Conservation (phyloP, 2,113 vertebrate species). For the Stigmatopora nigra region DNA sequence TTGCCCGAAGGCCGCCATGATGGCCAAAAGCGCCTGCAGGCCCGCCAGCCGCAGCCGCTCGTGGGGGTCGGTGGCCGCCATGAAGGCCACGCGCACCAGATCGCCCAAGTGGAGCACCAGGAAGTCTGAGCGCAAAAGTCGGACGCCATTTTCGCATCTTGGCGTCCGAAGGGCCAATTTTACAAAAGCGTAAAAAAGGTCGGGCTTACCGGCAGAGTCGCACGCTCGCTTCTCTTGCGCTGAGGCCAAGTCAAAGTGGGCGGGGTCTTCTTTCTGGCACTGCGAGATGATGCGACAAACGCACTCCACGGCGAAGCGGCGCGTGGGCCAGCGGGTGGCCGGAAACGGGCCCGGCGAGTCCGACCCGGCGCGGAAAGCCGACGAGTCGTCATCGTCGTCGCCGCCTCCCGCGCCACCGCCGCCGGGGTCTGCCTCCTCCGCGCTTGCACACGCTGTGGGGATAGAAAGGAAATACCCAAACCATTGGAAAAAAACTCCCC, state of each 20-base stretch:
- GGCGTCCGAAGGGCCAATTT: no score
- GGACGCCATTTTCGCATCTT: no score
- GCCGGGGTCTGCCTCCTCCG: conserved; percentile 74
- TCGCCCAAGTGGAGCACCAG: conserved; percentile 87
- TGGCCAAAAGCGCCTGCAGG: conserved; percentile 76
- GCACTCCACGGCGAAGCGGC: conserved; percentile 84
- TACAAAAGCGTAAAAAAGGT: no score
- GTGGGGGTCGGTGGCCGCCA: conserved; percentile 92
- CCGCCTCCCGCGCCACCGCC: conserved; percentile 45
- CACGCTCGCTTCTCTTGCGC: conserved; percentile 81
- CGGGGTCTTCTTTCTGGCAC: conserved; percentile 71
- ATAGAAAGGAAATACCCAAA: neutral
- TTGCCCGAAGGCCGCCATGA: conserved; percentile 80
- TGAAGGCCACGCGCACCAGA: conserved; percentile 93
- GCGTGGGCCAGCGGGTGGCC: conserved; percentile 84
- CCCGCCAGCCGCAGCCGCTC: conserved; percentile 83
- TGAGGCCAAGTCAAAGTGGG: conserved; percentile 81
- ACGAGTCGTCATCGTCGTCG: conserved; percentile 72
- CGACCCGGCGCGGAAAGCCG: conserved; percentile 67
- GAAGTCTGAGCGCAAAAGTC: conserved; percentile 68
- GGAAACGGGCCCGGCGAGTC: conserved; percentile 74
- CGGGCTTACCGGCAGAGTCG: conserved; percentile 76
- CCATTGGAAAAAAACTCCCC: no score
- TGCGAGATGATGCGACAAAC: conserved; percentile 82
- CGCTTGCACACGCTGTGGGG: conserved; percentile 69